Evolutionary conservation across 2,113 vertebrate species (phyloP).

Genomic region (Epinephelus fuscoguttatus): DNA sequence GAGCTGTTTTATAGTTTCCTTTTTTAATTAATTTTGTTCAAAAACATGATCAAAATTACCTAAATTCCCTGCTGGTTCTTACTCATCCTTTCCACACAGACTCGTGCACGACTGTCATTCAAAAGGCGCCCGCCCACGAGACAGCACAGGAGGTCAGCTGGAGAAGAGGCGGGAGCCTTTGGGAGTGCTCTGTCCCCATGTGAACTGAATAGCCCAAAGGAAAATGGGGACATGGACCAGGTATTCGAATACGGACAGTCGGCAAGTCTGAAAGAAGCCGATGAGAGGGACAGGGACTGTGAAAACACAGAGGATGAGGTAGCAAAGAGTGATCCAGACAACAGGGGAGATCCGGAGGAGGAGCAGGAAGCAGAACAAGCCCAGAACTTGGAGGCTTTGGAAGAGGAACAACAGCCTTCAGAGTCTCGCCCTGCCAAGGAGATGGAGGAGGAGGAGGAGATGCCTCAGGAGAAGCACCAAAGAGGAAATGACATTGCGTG

Average conservation of each 20-base stretch:
- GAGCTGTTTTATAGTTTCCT: not conserved
- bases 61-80: not conserved
- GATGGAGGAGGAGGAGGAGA: constrained; percentile 27
- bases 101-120: constrained; percentile 82
- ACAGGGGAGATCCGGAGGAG: not conserved
- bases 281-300: constrained; percentile 59
- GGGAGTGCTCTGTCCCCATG: constrained; percentile 28
- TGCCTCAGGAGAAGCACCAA: constrained; percentile 14
- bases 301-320: constrained; percentile 37
- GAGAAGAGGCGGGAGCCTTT: constrained; percentile 61
- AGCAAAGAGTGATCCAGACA: constrained; percentile 23
- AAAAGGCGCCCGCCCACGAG: constrained; percentile 84
- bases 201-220: constrained; percentile 56
- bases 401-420: constrained; percentile 34
- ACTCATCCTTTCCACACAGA: constrained; percentile 62
- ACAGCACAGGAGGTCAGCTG: constrained; percentile 82
- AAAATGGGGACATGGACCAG: constrained; percentile 67
- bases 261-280: constrained; percentile 28
- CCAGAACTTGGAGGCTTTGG: not conserved
- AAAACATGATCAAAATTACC: not conserved
- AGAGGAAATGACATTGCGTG: constrained; percentile 35
- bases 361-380: constrained; percentile 38
- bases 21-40: not conserved
- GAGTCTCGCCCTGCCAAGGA: constrained; percentile 11
- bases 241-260: constrained; percentile 21